Evolutionary conservation across 2,113 vertebrate genomes (phyloP), one percentile per base, ranked within the genome.

Genomic region (Bothrops jararaca): DNA sequence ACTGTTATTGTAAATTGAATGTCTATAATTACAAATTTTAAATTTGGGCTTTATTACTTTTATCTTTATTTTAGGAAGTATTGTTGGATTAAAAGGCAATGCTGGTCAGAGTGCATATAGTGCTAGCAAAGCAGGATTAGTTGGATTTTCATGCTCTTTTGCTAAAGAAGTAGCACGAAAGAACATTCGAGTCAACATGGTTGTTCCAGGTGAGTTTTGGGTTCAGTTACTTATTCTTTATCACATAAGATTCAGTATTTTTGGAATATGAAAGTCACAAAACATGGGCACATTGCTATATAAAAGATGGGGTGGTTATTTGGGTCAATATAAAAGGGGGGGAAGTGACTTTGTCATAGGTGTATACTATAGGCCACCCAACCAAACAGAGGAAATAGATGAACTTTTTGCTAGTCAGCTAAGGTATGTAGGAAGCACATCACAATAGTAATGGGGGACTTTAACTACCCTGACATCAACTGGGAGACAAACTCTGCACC

Each of bases 101-200:
- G 92, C 97, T 8, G 99, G 99, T 20, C 99, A 99, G 97, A 97
- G 97, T 85, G 97, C 97, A 0, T 99, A 99, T 96, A 98, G 99
- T 48, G 98, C 98, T 97, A 98, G 97, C 94, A 99, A 99, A 97
- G 98, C 98, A 53, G 99, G 98, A 85, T 96, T 99, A 13, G 97
- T 99, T 91, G 99, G 99, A 80, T 99, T 99, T 98, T 99, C 99
- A 24, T 97, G 98, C 45, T 99, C 99, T 52, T 97, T 99, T 92
- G 99, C 99, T 90, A 99, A 99, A 97, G 99, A 99, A 96, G 98
- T 99, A 1, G 98, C 97, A 13, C 98, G 97, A 93, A 98, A 98
- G 29, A 97, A 98, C 86, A 97, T 99, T 94, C 97, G 98, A 86
- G 98, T 99, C 64, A 99, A 99, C 48, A 97, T 99, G 64, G 97